These are phyloP conservation scores for Dasypus novemcinctus DNA, from an alignment of 2,113 vertebrate species.

Conservation along the genomic window DNA sequence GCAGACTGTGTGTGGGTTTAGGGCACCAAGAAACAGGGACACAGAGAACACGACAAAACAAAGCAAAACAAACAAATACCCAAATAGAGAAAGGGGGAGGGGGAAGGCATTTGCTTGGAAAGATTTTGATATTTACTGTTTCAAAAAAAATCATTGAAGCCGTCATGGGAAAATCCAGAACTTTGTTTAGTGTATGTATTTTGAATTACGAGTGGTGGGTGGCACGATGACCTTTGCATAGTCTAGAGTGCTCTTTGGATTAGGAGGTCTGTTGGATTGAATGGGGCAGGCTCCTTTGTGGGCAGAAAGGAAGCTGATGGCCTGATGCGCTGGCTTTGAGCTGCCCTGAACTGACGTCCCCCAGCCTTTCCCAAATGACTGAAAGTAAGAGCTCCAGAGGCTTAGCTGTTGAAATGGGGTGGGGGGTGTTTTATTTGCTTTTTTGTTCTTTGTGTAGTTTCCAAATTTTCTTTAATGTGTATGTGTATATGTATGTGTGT, in stretches of 20 bases:
- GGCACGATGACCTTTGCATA: not conserved
- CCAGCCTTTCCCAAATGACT: not conserved
- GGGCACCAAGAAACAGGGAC: not conserved
- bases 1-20: constrained; percentile 29
- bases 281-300: not conserved
- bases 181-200: not conserved
- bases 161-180: constrained; percentile 34
- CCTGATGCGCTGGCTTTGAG: not conserved
- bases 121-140: constrained; percentile 46
- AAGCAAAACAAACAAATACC: constrained; percentile 12
- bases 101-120: not conserved
- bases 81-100: constrained; percentile 10
- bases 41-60: not conserved
- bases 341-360: not conserved
- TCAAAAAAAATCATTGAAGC: not conserved
- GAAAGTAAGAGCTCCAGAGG: not conserved
- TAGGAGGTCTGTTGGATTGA: not conserved
- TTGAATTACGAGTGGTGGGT: constrained; percentile 27
- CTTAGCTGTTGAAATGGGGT: not conserved
- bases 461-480: not conserved
- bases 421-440: not conserved
- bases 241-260: not conserved
- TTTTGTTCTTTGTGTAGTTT: constrained; percentile 16
- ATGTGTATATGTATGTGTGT: not conserved
- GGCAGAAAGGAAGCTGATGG: not conserved